Evolutionary conservation across 2,888 invertebrate genomes (phyloP).

Genomic region (Orthosia incerta): DNA sequence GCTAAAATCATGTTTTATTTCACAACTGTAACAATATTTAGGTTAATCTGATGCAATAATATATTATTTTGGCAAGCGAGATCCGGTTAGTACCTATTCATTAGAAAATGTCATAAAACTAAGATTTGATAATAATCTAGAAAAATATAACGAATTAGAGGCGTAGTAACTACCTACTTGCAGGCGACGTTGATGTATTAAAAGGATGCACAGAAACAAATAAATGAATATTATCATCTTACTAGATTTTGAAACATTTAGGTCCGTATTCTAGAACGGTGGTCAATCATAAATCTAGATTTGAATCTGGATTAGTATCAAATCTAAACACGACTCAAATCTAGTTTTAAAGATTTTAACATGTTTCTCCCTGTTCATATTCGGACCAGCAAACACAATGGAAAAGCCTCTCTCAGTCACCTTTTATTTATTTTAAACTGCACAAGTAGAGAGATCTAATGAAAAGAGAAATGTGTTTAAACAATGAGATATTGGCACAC

Average conservation of each 20-base stretch:
- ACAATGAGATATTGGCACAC: too few species aligned
- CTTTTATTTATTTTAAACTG: background rate
- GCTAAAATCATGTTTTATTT: constrained; percentile 36
- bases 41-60: constrained; percentile 51
- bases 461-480: too few species aligned
- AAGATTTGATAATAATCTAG: constrained; percentile 30
- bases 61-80: constrained; percentile 55
- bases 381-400: background rate
- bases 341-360: background rate
- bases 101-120: constrained; percentile 29
- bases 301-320: constrained; percentile 11
- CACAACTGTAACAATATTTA: constrained; percentile 43
- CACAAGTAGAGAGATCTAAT: too few species aligned
- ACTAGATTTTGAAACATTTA: background rate
- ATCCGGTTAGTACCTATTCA: constrained; percentile 25
- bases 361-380: background rate
- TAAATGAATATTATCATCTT: background rate
- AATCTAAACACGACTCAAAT: background rate
- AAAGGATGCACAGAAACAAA: background rate
- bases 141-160: constrained; percentile 28
- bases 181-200: constrained; percentile 24
- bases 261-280: background rate
- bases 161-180: background rate
- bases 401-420: background rate
- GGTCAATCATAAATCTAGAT: constrained; percentile 17